Evolutionary conservation across 2,888 invertebrate genomes (phyloP).

Genomic region (Encarsia formosa): DNA sequence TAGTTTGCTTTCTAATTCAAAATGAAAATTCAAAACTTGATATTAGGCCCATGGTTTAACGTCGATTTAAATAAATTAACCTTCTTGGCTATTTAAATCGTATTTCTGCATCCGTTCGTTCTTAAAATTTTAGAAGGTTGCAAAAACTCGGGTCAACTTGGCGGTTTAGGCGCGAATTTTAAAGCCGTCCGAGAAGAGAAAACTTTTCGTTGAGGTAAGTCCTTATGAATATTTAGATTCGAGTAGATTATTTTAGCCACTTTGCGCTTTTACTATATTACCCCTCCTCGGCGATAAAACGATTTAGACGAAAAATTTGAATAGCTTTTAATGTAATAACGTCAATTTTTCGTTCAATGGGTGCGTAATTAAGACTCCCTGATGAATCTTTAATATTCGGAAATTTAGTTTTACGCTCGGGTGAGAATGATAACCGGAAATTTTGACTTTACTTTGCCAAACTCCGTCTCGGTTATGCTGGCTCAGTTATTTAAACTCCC

Average conservation of each 20-base stretch:
- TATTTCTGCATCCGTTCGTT: constrained; percentile 20
- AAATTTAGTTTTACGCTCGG: no score
- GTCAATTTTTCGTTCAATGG: constrained; percentile 12
- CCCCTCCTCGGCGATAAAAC: constrained; percentile 7
- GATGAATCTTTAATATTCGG: background rate
- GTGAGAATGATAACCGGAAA: no score
- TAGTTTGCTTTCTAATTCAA: no score
- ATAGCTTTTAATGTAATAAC: constrained; percentile 1
- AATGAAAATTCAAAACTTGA: no score
- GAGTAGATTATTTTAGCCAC: constrained; percentile 25
- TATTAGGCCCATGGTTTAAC: no score
- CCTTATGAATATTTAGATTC: constrained; percentile 27
- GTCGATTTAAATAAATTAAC: constrained; percentile 22
- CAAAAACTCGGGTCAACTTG: background rate
- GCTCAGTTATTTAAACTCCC: no score
- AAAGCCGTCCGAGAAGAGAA: constrained; percentile 18
- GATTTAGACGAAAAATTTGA: constrained; percentile 21
- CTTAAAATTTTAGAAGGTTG: constrained; percentile 13
- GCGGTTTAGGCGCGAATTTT: constrained; percentile 25
- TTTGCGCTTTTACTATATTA: constrained; percentile 20
- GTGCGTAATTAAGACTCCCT: constrained; percentile 1
- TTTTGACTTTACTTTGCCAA: no score
- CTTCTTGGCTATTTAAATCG: constrained; percentile 17
- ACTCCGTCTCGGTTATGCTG: no score
- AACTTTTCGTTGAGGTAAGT: constrained; percentile 16